Percentiles rank a stretch among this genome's conserved stretches.
Evolutionary conservation across 2,113 vertebrate genomes (phyloP).

Genomic region (Mormoops blainvillei): DNA sequence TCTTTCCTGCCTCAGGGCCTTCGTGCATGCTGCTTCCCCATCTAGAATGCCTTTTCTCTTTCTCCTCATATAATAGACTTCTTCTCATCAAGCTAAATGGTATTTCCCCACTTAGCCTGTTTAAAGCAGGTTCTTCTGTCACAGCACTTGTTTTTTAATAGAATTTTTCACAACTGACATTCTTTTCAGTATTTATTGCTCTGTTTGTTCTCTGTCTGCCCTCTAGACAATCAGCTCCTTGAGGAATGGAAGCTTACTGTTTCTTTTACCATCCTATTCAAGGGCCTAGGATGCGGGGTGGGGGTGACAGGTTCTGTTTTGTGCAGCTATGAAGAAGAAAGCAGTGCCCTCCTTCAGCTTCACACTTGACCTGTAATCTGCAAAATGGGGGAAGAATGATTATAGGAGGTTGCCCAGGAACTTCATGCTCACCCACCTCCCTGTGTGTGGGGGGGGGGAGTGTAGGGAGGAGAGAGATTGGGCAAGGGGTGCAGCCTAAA

Average conservation of each 20-base stretch:
- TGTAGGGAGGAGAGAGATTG: neutral
- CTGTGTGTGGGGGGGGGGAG: neutral
- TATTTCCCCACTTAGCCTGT: neutral
- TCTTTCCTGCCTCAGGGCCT: neutral
- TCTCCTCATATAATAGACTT: neutral
- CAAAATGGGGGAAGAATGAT: neutral
- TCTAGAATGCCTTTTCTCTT: neutral
- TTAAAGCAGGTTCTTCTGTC: neutral
- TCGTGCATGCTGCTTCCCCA: neutral
- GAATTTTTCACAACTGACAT: neutral
- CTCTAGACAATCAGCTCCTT: neutral
- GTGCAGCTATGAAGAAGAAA: neutral
- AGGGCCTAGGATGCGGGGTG: too few species aligned
- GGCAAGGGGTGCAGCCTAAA: rapidly evolving
- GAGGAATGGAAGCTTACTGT: neutral
- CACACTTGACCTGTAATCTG: neutral
- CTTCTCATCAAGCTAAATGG: neutral
- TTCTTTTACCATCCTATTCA: neutral
- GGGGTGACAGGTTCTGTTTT: neutral
- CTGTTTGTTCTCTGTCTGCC: neutral
- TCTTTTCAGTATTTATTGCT: neutral
- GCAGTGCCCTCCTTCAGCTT: neutral
- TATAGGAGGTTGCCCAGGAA: neutral
- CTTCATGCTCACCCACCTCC: neutral
- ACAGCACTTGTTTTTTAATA: neutral